Percentiles rank a stretch among this genome's conserved stretches.
These are phyloP conservation scores for Encarsia formosa DNA, from an alignment of 2,888 invertebrate genomes.

Conservation along the genomic window DNA sequence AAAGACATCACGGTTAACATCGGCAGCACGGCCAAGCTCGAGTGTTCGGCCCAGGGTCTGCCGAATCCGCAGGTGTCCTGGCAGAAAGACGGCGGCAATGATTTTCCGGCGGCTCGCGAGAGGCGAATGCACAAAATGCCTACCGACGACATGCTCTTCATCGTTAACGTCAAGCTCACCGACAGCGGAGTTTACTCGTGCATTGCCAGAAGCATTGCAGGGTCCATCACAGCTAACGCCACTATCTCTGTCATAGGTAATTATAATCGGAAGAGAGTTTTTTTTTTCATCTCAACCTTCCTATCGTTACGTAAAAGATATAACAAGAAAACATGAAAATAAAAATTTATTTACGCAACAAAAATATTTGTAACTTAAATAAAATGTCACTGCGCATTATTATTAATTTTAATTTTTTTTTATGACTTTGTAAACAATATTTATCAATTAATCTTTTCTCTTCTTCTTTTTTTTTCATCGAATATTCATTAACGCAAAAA, in stretches of 20 bases:
- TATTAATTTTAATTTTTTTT: constrained; percentile 5
- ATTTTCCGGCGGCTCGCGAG: constrained; percentile 92
- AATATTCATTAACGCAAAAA: not conserved
- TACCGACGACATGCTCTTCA: constrained; percentile 86
- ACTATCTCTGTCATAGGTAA: constrained; percentile 71
- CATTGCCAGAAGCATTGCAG: constrained; percentile 86
- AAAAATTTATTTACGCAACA: too few species aligned
- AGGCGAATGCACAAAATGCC: constrained; percentile 90
- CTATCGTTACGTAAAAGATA: not conserved
- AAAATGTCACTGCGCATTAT: too few species aligned
- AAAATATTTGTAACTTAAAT: too few species aligned
- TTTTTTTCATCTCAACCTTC: not conserved
- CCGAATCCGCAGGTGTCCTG: constrained; percentile 85
- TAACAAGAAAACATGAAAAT: not conserved
- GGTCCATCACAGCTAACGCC: constrained; percentile 80
- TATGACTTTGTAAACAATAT: not conserved
- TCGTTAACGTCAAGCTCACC: constrained; percentile 81
- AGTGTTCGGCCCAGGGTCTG: constrained; percentile 87
- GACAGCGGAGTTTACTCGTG: constrained; percentile 94
- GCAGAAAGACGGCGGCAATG: constrained; percentile 89
- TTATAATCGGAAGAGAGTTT: constrained; percentile 5
- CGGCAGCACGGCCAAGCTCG: constrained; percentile 80
- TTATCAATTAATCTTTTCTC: not conserved
- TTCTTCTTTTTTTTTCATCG: not conserved
- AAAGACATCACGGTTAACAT: constrained; percentile 78